A percentile compares a stretch with the other conserved stretches of the same genome.
Conservation (phyloP, 1,140 invertebrate species). For the Mya arenaria region DNA sequence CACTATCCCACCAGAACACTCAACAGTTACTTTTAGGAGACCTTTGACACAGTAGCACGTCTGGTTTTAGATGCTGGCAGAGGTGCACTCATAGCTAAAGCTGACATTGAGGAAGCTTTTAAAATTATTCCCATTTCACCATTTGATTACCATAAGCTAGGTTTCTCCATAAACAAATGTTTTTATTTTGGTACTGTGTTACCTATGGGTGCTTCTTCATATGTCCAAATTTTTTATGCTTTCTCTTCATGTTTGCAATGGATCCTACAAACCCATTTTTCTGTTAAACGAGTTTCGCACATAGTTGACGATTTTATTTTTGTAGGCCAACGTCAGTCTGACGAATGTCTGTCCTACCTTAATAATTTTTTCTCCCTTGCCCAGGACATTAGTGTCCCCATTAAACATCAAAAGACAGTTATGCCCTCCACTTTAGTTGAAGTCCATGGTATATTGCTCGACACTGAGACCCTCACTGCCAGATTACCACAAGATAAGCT, state of each 20-base stretch:
- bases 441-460: too few relatives aligned
- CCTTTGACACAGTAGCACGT: background rate
- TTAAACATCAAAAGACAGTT: too few relatives aligned
- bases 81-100: slow-evolving; percentile 21
- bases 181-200: slow-evolving; percentile 28
- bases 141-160: background rate
- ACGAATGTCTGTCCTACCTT: background rate
- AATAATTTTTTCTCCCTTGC: too few relatives aligned
- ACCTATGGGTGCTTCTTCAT: slow-evolving; percentile 8
- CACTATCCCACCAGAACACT: background rate
- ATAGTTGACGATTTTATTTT: slow-evolving; percentile 25
- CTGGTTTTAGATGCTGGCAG: background rate
- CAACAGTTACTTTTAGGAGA: slow-evolving; percentile 3
- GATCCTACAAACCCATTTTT: background rate
- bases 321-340: background rate
- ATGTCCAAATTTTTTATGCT: background rate
- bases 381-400: too few relatives aligned
- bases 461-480: too few relatives aligned
- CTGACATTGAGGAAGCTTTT: slow-evolving; percentile 38
- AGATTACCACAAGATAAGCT: too few relatives aligned
- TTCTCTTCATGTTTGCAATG: slow-evolving; percentile 10
- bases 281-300: background rate
- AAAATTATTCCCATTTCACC: slow-evolving; percentile 19
- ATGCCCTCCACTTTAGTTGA: too few relatives aligned
- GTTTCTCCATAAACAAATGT: background rate